phyloP scores from a whole-genome alignment of 2,888 invertebrate species.

The Amphipoea oculea region DNA sequence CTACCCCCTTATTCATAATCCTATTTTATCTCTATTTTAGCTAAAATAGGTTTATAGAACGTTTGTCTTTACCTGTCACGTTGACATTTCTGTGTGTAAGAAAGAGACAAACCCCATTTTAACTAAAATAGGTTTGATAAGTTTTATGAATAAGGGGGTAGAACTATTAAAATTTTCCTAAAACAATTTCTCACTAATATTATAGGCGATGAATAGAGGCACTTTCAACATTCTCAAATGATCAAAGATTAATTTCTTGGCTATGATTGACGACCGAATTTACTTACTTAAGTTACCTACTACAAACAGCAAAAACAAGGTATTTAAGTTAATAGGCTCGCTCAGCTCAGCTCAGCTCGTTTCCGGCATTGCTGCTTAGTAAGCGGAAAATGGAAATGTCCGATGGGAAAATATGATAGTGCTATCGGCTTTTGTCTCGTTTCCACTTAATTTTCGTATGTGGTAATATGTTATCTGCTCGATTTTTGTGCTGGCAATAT shows the following conservation, averaged over 20 bases:
- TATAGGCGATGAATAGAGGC: background rate
- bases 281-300: slow-evolving; percentile 26
- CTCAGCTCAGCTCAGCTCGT: slow-evolving; percentile 42
- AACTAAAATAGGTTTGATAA: too few species aligned
- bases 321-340: slow-evolving; percentile 40
- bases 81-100: too few species aligned
- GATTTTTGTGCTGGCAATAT: slow-evolving; percentile 26
- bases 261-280: slow-evolving; percentile 38
- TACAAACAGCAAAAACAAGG: slow-evolving; percentile 34
- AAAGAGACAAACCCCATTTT: too few species aligned
- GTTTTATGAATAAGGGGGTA: too few species aligned
- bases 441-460: slow-evolving; percentile 55
- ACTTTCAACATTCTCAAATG: slow-evolving; percentile 40
- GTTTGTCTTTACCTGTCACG: too few species aligned
- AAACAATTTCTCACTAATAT: slow-evolving; percentile 24
- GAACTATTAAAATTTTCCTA: slow-evolving; percentile 27
- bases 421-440: slow-evolving; percentile 56
- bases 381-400: slow-evolving; percentile 68
- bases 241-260: slow-evolving; percentile 32
- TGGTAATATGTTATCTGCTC: slow-evolving; percentile 26
- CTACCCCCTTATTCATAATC: too few species aligned
- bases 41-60: too few species aligned
- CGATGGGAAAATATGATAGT: slow-evolving; percentile 65
- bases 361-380: slow-evolving; percentile 62
- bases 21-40: too few species aligned